phyloP scores from a whole-genome alignment of 35 echinoderm and acorn worm genomes.

The Patiria miniata region DNA sequence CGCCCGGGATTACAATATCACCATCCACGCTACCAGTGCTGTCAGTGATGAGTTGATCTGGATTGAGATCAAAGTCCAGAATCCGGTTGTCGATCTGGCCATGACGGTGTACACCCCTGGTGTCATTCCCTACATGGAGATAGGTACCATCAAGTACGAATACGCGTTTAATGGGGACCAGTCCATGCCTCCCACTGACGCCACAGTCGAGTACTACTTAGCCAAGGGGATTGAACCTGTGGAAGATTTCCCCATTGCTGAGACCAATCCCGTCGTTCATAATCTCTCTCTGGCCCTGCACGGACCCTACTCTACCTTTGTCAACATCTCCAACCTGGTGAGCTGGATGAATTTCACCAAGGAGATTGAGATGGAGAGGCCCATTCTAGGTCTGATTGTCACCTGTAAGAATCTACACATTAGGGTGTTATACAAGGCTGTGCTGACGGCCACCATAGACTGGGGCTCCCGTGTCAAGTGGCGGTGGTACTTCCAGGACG shows the following conservation, averaged over 20 bases:
- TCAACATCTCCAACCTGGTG: conserved; percentile 87
- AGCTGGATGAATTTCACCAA: conserved; percentile 78
- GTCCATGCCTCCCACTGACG: conserved; percentile 78
- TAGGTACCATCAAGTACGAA: conserved; percentile 64
- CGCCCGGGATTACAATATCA: conserved; percentile 79
- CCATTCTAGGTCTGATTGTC: conserved; percentile 61
- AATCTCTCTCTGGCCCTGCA: conserved; percentile 64
- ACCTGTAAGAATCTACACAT: conserved; percentile 53
- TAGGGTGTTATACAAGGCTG: conserved; percentile 47
- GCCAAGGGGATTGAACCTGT: conserved; percentile 34
- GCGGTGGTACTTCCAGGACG: conserved; percentile 87
- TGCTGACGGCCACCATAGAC: conserved; percentile 48
- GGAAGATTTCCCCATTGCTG: conserved; percentile 69
- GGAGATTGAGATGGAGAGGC: conserved; percentile 83
- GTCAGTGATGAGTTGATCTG: conserved; percentile 74
- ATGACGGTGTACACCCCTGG: conserved; percentile 73
- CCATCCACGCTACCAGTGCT: conserved; percentile 64
- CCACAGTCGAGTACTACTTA: conserved; percentile 67
- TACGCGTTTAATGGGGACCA: conserved; percentile 72
- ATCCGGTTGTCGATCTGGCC: conserved; percentile 70
- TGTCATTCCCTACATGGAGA: conserved; percentile 64
- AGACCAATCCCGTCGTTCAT: conserved; percentile 68
- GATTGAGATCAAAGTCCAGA: conserved; percentile 83
- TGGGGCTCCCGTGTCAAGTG: conserved; percentile 86
- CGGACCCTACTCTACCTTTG: conserved; percentile 65